Conservation (phyloP, 2,888 invertebrate genomes). For the Epicampocera succincta region DNA sequence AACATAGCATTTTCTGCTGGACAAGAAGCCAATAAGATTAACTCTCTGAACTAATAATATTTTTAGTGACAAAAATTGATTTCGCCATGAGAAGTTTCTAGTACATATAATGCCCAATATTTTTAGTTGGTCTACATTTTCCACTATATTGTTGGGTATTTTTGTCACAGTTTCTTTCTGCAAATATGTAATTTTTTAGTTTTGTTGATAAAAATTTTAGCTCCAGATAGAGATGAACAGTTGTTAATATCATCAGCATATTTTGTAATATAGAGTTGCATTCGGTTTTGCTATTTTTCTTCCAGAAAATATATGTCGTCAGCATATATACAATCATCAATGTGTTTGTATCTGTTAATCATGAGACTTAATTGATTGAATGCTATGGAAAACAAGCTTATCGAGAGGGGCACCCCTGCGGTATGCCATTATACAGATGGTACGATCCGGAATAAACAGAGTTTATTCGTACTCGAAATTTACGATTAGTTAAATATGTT, state of each 20-base stretch:
- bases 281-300: slow-evolving; percentile 29
- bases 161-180: slow-evolving; percentile 6
- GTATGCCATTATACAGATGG: slow-evolving; percentile 48
- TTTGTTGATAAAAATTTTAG: slow-evolving; percentile 28
- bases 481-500: slow-evolving; percentile 39
- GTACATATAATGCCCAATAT: too few species aligned
- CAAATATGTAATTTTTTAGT: slow-evolving; percentile 30
- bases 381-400: slow-evolving; percentile 24
- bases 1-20: too few species aligned
- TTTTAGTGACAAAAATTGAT: too few species aligned
- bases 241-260: slow-evolving; percentile 12
- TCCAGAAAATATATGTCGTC: slow-evolving; percentile 52
- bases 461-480: slow-evolving; percentile 36
- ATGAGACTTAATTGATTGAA: slow-evolving; percentile 48
- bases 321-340: slow-evolving; percentile 61
- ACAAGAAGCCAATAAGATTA: too few species aligned
- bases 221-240: slow-evolving; percentile 36
- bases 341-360: slow-evolving; percentile 48
- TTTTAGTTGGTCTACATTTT: too few species aligned
- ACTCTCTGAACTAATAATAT: too few species aligned
- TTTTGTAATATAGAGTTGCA: not conserved
- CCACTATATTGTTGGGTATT: too few species aligned
- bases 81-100: too few species aligned
- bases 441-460: slow-evolving; percentile 2
- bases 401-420: slow-evolving; percentile 49